A percentile compares a stretch with the other conserved stretches of the same genome.
Evolutionary conservation across 2,888 invertebrate genomes (phyloP).

Genomic region (Pseudoips prasinana): DNA sequence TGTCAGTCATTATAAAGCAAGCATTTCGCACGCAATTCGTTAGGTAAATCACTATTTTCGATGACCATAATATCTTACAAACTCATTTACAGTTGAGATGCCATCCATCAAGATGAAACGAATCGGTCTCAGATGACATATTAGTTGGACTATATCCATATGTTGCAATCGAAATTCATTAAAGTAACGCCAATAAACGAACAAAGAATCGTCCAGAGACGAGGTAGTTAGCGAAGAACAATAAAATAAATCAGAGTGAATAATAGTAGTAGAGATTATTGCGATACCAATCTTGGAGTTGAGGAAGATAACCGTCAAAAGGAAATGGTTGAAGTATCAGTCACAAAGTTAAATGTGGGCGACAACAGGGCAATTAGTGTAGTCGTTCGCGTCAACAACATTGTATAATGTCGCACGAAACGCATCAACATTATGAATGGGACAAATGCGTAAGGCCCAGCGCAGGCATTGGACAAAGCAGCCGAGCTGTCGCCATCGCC

Average conservation of each 20-base stretch:
- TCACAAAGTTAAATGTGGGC: constrained; percentile 55
- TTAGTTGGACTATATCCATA: constrained; percentile 26
- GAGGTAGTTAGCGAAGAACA: constrained; percentile 19
- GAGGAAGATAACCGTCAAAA: constrained; percentile 47
- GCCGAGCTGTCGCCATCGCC: constrained; percentile 48
- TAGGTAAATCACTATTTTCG: constrained; percentile 14
- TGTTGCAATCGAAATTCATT: constrained; percentile 31
- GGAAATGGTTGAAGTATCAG: constrained; percentile 45
- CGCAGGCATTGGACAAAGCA: constrained; percentile 41
- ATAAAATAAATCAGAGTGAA: constrained; percentile 38
- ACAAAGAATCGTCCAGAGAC: constrained; percentile 29
- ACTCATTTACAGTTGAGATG: constrained; percentile 18
- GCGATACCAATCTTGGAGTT: constrained; percentile 51
- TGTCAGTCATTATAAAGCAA: constrained; percentile 70
- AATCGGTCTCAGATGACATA: constrained; percentile 16
- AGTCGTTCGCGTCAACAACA: constrained; percentile 55
- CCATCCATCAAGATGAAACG: constrained; percentile 19
- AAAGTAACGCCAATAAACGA: constrained; percentile 25
- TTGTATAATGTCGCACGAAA: constrained; percentile 48
- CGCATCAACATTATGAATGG: constrained; percentile 52
- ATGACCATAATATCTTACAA: constrained; percentile 24
- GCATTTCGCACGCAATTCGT: constrained; percentile 53
- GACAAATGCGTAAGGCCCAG: constrained; percentile 38
- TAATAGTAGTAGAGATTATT: constrained; percentile 45
- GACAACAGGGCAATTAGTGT: constrained; percentile 59